Evolutionary conservation across 2,113 vertebrate genomes (phyloP), one percentile per base, ranked within the genome.

Genomic region (Ciconia stormi): DNA sequence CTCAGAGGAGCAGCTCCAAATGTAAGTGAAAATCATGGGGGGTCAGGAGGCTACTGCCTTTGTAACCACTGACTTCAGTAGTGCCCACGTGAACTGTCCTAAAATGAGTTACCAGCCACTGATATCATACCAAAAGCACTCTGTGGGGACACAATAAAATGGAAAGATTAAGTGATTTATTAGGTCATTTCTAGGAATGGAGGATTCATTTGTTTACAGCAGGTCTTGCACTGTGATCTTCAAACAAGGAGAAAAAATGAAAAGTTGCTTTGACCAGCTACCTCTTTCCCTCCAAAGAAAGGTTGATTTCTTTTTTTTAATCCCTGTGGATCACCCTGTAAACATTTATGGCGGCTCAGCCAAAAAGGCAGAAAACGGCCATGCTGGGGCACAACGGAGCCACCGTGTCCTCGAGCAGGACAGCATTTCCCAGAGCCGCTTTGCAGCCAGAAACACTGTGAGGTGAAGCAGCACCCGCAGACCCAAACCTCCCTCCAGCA

Each of bases 401-500:
- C 4, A 1, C 55, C 53, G 38, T 3, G 11, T 52, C 23, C 80
- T 61, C 3, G 27, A 78, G 38, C 20, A 36, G 46, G 61, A 62
- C 47, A 66, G n/a, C 12, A 17, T 16, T 71, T 63, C 23, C 40
- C 53, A 52, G 46, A 44, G 71, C 6, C 69, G 29, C 38, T 93
- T 49, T 80, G 47, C 61, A 86, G 56, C 11, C 70, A 88, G 70
- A 55, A 79, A 16, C 7, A 1, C 27, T 40, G 26, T 56, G 38
- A 46, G 0, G 1, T 3, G 16, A 18, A 65, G 32, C 67, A 89
- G 62, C n/a, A 32, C 36, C 30, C 0, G 0, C 27, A 79, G 59
- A 86, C 34, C 36, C 71, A 67, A 80, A 59, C 4, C 23, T 67
- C 23, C 25, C 50, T 71, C 20, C 61, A 86, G 67, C 72, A 83